These are phyloP conservation scores for Leptestheria dahalacensis DNA, from an alignment of 1,140 invertebrate genomes.

Conservation along the genomic window DNA sequence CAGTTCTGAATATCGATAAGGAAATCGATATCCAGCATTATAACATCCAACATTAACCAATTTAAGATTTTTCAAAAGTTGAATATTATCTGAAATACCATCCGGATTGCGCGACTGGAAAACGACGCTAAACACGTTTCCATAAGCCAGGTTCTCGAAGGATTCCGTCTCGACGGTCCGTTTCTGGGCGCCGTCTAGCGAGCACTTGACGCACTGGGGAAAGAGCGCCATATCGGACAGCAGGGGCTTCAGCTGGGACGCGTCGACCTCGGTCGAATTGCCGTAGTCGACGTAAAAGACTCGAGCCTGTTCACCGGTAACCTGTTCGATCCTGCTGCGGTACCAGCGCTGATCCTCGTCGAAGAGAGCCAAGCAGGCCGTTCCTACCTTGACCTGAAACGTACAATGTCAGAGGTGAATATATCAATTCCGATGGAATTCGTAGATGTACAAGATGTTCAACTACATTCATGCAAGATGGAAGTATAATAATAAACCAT, in stretches of 20 bases:
- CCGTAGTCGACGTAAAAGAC: constrained; percentile 72
- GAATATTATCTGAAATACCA: no score
- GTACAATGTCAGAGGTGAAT: no score
- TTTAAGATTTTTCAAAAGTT: no score
- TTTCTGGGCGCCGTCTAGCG: not conserved
- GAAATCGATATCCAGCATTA: no score
- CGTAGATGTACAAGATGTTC: no score
- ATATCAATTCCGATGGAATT: no score
- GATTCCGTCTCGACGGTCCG: not conserved
- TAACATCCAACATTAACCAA: no score
- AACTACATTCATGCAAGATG: no score
- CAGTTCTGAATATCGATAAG: no score
- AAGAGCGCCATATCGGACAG: not conserved
- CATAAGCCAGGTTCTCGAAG: not conserved
- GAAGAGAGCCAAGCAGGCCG: constrained; percentile 53
- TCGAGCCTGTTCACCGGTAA: constrained; percentile 44
- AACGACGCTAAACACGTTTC: not conserved
- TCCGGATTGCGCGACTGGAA: not conserved
- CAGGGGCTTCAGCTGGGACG: not conserved
- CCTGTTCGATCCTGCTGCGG: constrained; percentile 55
- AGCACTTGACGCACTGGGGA: not conserved
- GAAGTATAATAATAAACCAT: no score
- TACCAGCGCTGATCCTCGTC: constrained; percentile 61
- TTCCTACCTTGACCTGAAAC: constrained; percentile 29
- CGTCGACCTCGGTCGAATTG: constrained; percentile 32